A percentile compares a stretch with the other conserved stretches of the same genome.
phyloP scores from a whole-genome alignment of 2,113 vertebrate species.

The Tichodroma muraria region DNA sequence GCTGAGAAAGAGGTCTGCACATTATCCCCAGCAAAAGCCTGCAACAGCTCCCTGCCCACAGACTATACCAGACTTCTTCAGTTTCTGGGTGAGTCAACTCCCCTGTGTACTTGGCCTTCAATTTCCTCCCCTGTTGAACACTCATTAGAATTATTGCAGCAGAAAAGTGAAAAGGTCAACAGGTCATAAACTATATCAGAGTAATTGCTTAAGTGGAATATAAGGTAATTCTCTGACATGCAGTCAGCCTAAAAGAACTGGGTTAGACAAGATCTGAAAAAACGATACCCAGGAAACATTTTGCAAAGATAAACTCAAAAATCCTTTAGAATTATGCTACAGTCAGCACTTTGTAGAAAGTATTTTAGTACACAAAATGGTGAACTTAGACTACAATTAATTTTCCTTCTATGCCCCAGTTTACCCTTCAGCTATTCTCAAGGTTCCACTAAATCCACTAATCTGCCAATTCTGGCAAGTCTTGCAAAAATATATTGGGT shows the following conservation, averaged over 20 bases:
- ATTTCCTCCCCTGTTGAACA: neutral
- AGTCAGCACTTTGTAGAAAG: neutral
- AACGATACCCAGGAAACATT: neutral
- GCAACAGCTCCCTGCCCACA: neutral
- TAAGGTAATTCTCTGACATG: neutral
- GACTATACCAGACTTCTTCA: neutral
- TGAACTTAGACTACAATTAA: neutral
- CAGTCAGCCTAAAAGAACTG: neutral
- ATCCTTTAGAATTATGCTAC: neutral
- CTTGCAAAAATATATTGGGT: neutral
- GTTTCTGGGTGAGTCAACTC: neutral
- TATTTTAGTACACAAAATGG: neutral
- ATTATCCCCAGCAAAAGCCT: neutral
- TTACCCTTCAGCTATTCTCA: neutral
- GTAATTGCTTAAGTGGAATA: neutral
- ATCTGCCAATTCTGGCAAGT: neutral
- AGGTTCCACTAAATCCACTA: neutral
- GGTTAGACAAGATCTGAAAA: neutral
- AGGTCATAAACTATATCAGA: neutral
- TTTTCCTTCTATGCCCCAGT: neutral
- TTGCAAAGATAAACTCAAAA: neutral
- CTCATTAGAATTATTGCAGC: neutral
- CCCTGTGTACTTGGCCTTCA: neutral
- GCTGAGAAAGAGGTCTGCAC: neutral
- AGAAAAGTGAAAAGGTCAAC: slow-evolving; percentile 6